These are phyloP conservation scores for Micrasema longulum DNA, from an alignment of 1,140 invertebrate species.

Conservation along the genomic window DNA sequence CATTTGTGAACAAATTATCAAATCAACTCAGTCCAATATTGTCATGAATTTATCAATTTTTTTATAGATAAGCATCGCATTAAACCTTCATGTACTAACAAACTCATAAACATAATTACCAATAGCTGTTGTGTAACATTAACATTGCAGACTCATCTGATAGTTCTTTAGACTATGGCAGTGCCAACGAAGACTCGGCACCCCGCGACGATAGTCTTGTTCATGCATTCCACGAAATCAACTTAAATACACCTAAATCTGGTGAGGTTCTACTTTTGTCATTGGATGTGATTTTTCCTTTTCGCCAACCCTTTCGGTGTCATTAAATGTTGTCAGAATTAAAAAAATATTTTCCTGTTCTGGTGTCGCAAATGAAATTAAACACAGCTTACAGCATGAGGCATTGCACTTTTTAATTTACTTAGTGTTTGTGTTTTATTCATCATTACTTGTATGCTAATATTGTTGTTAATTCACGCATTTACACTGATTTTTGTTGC, in stretches of 20 bases:
- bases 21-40: too few relatives aligned
- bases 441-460: too few relatives aligned
- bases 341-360: neutral
- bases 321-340: too few relatives aligned
- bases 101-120: slow-evolving; percentile 36
- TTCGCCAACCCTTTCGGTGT: neutral
- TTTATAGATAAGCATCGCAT: neutral
- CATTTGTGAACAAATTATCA: too few relatives aligned
- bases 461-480: too few relatives aligned
- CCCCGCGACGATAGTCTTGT: slow-evolving; percentile 49
- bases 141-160: slow-evolving; percentile 55
- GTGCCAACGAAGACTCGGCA: slow-evolving; percentile 52
- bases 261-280: slow-evolving; percentile 45
- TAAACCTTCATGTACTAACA: slow-evolving; percentile 29
- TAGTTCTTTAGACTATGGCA: slow-evolving; percentile 55
- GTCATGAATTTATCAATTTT: too few relatives aligned
- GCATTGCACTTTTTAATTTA: slow-evolving; percentile 10
- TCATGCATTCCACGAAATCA: slow-evolving; percentile 42
- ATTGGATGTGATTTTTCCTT: slow-evolving; percentile 17
- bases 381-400: slow-evolving; percentile 24
- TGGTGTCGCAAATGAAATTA: slow-evolving; percentile 1
- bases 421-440: slow-evolving; percentile 3
- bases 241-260: slow-evolving; percentile 50
- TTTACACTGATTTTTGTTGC: too few relatives aligned
- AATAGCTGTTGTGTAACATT: slow-evolving; percentile 51